Base-by-base conservation (phyloP, 2,113 vertebrate species). In the Halichoerus grypus region DNA sequence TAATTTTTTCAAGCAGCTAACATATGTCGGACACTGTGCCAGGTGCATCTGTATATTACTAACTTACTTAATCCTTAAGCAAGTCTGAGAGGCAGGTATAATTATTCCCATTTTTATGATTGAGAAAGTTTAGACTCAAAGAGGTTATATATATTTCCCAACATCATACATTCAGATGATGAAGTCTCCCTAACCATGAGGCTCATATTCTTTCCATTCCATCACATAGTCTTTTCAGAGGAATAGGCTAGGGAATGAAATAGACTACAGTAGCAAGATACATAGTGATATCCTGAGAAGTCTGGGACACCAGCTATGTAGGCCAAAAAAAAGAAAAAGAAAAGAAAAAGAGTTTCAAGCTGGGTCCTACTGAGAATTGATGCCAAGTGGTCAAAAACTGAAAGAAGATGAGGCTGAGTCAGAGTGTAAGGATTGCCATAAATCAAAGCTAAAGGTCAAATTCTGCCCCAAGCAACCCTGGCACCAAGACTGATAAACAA, bases 71-170 rank as follows among this genome's bases (percentile, higher is more conserved):
- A 88, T 72, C 31, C 51, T 84, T 69, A 94, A 76, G 42, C 42
- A 88, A 33, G 26, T 51, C 24, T 49, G 15, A 94, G 19, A 53
- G n/a, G 4, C 22, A 88, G 19, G 21, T 39, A 71, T 88, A 88
- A 57, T 83, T 96, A 63, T 10, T 83, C 42, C 21, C 31, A 71
- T 39, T 77, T 57, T 76, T 79, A 69, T 71, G 42, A 77, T 4
- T 87, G 59, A 77, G 28, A 72, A 94, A 94, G 81, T 77, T 94
- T 51, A 87, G n/a, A 51, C 33, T 82, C 80, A 81, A 26, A 82
- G 13, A 59, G 14, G 3, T 83, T 51, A 49, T 63, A 7, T 8
- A 74, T 13, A 74, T 82, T 86, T 4, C 72, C 72, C 49, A 95
- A 93, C 15, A 87, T 53, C 65, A 76, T 59, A 59, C 22, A 51